phyloP scores from a whole-genome alignment of 2,113 vertebrate genomes.

The Baryphthengus martii region DNA sequence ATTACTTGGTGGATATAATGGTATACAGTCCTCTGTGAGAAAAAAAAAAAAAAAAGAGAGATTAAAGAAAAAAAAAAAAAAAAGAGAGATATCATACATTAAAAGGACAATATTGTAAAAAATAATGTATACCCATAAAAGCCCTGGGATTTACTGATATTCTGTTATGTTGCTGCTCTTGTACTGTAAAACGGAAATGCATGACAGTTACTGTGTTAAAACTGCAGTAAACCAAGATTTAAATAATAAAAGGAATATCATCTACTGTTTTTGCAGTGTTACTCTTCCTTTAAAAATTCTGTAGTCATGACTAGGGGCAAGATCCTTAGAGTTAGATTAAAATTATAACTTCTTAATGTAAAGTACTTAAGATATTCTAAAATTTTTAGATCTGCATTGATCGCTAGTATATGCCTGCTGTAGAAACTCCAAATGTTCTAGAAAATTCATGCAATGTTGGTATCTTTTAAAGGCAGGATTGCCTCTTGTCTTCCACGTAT shows the following conservation, averaged over 20 bases:
- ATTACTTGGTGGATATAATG: background rate
- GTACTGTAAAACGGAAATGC: background rate
- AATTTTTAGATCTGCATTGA: background rate
- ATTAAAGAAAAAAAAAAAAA: background rate
- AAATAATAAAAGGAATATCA: background rate
- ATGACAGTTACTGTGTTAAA: background rate
- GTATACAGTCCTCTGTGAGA: background rate
- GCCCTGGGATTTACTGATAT: background rate
- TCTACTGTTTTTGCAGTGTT: background rate
- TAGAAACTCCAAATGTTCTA: background rate
- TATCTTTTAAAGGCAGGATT: background rate
- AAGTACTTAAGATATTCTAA: background rate
- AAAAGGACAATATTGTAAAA: background rate
- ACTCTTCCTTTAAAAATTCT: background rate
- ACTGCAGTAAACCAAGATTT: background rate
- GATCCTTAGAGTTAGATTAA: background rate
- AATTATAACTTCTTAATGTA: background rate
- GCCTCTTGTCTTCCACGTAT: background rate
- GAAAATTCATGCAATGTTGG: background rate
- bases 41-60: background rate
- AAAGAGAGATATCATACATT: background rate
- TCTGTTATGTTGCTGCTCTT: background rate
- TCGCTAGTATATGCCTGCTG: background rate
- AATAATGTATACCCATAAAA: background rate
- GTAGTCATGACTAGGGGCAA: fast-evolving